Percentiles rank a stretch among this genome's conserved stretches.
Conservation (phyloP, 2,888 invertebrate species). For the Lathronympha strigana region DNA sequence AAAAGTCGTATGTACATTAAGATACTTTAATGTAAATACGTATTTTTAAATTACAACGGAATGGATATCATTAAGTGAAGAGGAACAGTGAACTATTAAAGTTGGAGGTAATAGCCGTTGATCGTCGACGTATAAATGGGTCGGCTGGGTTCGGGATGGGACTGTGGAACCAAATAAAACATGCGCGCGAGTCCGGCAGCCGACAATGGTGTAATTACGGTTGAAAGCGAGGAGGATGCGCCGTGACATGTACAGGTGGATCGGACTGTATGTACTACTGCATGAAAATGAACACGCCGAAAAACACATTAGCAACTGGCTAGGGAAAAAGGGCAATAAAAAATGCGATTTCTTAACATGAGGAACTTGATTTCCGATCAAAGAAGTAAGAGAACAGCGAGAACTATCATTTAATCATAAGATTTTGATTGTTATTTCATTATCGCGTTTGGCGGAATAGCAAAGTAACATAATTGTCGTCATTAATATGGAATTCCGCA, state of each 20-base stretch:
- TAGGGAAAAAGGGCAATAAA: background rate
- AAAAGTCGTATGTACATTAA: background rate
- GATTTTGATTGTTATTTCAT: no score
- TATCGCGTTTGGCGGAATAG: no score
- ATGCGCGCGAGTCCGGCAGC: constrained; percentile 45
- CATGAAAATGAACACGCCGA: constrained; percentile 2
- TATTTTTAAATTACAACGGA: background rate
- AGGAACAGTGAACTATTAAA: constrained; percentile 22
- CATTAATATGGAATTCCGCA: no score
- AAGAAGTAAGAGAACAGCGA: no score
- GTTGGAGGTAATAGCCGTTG: constrained; percentile 19
- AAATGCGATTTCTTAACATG: background rate
- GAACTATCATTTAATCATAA: no score
- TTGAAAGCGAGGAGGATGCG: constrained; percentile 48
- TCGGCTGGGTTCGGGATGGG: background rate
- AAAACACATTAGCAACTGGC: background rate
- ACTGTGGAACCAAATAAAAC: constrained; percentile 10
- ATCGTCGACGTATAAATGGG: constrained; percentile 1
- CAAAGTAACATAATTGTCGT: no score
- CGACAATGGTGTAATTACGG: constrained; percentile 66
- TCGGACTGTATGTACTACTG: constrained; percentile 25
- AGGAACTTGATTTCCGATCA: background rate
- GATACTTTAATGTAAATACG: background rate
- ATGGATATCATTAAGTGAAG: constrained; percentile 15
- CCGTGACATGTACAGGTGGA: constrained; percentile 49